Conservation (phyloP, 2,797 vertebrate species). For the Gymnothorax javanicus region DNA sequence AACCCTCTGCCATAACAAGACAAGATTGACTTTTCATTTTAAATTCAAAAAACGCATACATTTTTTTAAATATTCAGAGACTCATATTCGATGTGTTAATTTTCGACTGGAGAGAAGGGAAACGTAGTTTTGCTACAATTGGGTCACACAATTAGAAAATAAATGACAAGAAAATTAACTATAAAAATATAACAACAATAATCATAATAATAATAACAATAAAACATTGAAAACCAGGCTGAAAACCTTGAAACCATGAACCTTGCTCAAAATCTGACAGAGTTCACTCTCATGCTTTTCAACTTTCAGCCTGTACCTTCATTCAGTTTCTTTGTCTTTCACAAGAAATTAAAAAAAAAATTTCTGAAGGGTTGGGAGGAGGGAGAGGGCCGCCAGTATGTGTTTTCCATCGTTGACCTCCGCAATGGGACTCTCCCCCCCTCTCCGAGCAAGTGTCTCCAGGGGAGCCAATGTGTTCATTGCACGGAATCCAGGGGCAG, state of each 20-base stretch:
- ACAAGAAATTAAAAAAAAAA: background rate
- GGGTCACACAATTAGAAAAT: background rate
- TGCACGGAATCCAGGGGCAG: background rate
- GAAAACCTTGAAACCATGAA: background rate
- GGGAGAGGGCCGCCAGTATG: background rate
- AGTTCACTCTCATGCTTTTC: background rate
- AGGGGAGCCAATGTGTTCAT: background rate
- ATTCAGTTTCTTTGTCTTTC: background rate
- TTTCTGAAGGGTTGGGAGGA: background rate
- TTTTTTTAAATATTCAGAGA: background rate
- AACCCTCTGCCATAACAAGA: slow-evolving; percentile 39
- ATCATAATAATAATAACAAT: background rate
- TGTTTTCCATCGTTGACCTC: background rate
- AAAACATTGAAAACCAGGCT: background rate
- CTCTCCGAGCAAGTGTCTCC: background rate
- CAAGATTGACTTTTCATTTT: too few relatives aligned
- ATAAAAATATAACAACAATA: background rate
- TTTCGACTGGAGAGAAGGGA: background rate
- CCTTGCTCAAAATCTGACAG: background rate
- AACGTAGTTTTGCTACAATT: background rate
- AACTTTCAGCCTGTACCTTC: background rate
- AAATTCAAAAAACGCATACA: too few relatives aligned
- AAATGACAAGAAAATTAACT: background rate
- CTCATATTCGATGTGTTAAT: background rate
- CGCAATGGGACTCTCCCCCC: background rate